A percentile compares a stretch with the other conserved stretches of the same genome.
Evolutionary conservation across 2,888 invertebrate genomes (phyloP).

Genomic region (Torymus texanus): DNA sequence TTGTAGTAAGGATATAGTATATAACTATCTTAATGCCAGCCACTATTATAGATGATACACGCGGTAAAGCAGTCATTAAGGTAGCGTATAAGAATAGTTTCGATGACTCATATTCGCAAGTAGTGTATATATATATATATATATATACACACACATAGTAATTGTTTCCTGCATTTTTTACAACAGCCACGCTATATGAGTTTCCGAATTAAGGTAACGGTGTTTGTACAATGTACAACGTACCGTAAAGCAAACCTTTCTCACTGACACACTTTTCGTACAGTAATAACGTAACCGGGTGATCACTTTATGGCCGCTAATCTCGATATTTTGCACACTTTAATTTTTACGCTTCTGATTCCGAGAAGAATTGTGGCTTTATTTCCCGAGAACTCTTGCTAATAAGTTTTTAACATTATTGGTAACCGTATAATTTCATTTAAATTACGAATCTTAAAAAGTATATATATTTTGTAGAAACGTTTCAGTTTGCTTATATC

Average conservation of each 20-base stretch:
- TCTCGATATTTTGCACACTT: background rate
- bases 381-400: background rate
- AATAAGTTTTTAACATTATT: too few relatives aligned
- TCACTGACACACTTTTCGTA: constrained; percentile 28
- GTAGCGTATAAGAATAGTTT: constrained; percentile 10
- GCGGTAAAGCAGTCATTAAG: background rate
- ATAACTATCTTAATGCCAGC: background rate
- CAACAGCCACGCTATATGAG: background rate
- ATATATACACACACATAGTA: background rate
- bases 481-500: too few relatives aligned
- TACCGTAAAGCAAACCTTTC: background rate
- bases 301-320: background rate
- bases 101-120: constrained; percentile 32
- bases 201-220: constrained; percentile 37
- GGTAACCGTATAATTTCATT: too few relatives aligned
- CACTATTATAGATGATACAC: constrained; percentile 1
- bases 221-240: background rate
- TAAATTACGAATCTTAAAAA: too few relatives aligned
- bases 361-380: too few relatives aligned
- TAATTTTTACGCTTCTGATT: background rate
- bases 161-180: constrained; percentile 41
- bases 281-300: background rate
- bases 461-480: too few relatives aligned
- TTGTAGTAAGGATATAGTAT: background rate
- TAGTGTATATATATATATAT: background rate